Conservation (phyloP, 2,113 vertebrate species). For the Sander lucioperca region DNA sequence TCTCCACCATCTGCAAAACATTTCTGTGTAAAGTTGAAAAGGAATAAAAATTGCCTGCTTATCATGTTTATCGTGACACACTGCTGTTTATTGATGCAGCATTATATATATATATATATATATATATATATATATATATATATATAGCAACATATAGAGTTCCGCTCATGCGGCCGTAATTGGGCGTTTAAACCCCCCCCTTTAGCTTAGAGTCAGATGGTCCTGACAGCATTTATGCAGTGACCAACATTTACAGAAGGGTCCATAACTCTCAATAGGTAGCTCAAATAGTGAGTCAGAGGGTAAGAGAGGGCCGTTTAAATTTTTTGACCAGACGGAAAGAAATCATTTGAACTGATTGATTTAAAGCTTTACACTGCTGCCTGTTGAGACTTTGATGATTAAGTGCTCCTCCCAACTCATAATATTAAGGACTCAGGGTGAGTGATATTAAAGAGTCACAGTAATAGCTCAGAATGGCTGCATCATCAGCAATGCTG, state of each 20-base stretch:
- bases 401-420: slow-evolving; percentile 63
- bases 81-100: slow-evolving; percentile 39
- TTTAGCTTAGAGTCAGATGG: slow-evolving; percentile 70
- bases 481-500: slow-evolving; percentile 78
- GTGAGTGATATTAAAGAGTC: slow-evolving; percentile 74
- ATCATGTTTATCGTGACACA: slow-evolving; percentile 52
- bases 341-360: slow-evolving; percentile 62
- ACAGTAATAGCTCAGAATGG: slow-evolving; percentile 72
- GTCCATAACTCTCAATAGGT: slow-evolving; percentile 55
- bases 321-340: slow-evolving; percentile 59
- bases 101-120: too few relatives aligned
- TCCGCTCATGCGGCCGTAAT: slow-evolving; percentile 32
- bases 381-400: slow-evolving; percentile 57
- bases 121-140: too few relatives aligned
- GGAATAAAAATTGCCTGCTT: slow-evolving; percentile 52
- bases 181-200: slow-evolving; percentile 45
- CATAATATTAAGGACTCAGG: slow-evolving; percentile 55
- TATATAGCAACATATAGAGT: too few relatives aligned
- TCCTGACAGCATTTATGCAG: slow-evolving; percentile 65
- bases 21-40: slow-evolving; percentile 55
- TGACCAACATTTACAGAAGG: slow-evolving; percentile 66
- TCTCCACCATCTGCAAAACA: slow-evolving; percentile 61
- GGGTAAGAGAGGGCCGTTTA: slow-evolving; percentile 31
- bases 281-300: slow-evolving; percentile 51
- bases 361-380: slow-evolving; percentile 68